Conservation (phyloP, 2,888 invertebrate genomes). For the Harmothoe impar region DNA sequence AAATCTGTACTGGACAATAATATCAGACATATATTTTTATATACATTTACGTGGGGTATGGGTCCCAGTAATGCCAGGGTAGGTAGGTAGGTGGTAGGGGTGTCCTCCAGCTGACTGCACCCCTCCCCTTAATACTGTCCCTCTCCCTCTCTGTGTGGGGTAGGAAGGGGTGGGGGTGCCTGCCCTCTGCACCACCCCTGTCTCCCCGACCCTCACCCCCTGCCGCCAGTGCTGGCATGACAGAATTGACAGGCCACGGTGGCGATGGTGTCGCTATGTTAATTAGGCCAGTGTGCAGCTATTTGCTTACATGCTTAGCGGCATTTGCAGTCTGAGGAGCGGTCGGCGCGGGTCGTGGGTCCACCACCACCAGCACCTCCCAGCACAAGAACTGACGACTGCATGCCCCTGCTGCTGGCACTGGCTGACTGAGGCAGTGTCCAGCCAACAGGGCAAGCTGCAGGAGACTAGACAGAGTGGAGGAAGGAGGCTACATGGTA, state of each 20-base stretch:
- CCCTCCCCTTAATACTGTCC: background rate
- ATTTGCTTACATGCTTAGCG: constrained; percentile 63
- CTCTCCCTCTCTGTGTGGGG: background rate
- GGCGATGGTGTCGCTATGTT: constrained; percentile 59
- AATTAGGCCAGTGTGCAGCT: constrained; percentile 60
- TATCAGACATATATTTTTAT: no score
- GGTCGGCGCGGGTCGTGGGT: background rate
- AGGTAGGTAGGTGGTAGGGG: background rate
- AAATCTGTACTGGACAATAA: no score
- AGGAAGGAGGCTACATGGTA: background rate
- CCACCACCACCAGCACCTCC: background rate
- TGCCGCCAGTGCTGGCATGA: constrained; percentile 52
- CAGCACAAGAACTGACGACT: background rate
- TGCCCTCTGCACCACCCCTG: background rate
- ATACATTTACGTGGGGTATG: background rate
- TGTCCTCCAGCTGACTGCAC: background rate
- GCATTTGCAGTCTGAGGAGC: constrained; percentile 58
- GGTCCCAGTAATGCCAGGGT: background rate
- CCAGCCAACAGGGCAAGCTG: background rate
- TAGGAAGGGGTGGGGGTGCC: background rate
- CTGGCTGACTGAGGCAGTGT: background rate
- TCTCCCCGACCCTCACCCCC: background rate
- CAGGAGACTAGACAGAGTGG: background rate
- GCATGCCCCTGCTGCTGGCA: background rate
- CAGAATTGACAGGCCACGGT: constrained; percentile 52